Evolutionary conservation across 2,888 invertebrate species (phyloP).

Genomic region (Cosmorhoe ocellata): DNA sequence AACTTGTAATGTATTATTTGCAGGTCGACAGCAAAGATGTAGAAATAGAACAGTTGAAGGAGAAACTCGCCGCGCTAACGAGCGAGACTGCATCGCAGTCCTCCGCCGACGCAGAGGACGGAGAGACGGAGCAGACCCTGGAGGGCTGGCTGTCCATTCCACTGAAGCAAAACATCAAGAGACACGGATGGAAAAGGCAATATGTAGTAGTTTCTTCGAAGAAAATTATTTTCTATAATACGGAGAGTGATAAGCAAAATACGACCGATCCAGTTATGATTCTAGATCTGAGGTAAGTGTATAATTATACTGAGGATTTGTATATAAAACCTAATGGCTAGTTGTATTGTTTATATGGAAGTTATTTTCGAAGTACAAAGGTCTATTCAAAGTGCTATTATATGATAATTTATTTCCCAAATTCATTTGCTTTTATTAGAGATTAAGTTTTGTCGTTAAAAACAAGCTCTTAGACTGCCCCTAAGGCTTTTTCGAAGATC

Average conservation of each 20-base stretch:
- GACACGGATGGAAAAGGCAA: constrained; percentile 98
- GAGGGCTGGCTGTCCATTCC: constrained; percentile 99
- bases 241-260: constrained; percentile 96
- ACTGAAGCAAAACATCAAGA: constrained; percentile 96
- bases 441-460: no score
- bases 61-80: constrained; percentile 90
- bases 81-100: constrained; percentile 96
- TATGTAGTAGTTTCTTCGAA: constrained; percentile 98
- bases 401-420: no score
- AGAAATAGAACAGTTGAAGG: constrained; percentile 95
- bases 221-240: constrained; percentile 98
- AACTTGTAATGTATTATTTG: constrained; percentile 9
- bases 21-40: constrained; percentile 96
- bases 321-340: no score
- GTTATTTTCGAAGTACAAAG: no score
- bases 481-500: no score
- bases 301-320: not conserved
- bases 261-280: constrained; percentile 97
- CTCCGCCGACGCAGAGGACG: constrained; percentile 93
- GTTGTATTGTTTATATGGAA: no score
- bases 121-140: constrained; percentile 89
- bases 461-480: no score
- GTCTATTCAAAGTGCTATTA: no score
- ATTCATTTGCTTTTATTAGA: no score
- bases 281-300: constrained; percentile 93